Percentiles rank a stretch among this genome's conserved stretches.
These are phyloP conservation scores for Atethmia centrago DNA, from an alignment of 2,888 invertebrate genomes.

Conservation along the genomic window DNA sequence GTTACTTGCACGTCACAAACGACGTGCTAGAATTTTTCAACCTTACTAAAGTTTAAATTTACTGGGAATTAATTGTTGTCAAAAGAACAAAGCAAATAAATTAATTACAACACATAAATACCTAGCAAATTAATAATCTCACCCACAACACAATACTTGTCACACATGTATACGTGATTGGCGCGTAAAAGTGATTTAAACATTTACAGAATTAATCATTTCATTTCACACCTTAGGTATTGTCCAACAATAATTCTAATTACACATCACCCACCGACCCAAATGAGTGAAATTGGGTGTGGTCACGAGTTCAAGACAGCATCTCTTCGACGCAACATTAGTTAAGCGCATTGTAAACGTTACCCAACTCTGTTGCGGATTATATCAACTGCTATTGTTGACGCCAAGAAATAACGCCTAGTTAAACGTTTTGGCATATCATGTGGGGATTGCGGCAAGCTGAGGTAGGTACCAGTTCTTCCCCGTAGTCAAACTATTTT, in stretches of 20 bases:
- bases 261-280: conserved; percentile 41
- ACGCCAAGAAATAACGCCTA: conserved; percentile 32
- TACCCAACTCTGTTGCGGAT: conserved; percentile 56
- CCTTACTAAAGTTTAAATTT: no score
- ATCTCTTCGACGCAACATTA: conserved; percentile 30
- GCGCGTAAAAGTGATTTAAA: no score
- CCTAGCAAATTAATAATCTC: no score
- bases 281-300: conserved; percentile 63
- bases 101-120: no score
- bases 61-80: no score
- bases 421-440: conserved; percentile 63
- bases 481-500: no score
- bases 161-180: no score
- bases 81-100: no score
- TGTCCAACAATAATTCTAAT: conserved; percentile 31
- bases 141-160: no score
- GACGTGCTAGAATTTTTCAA: no score
- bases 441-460: conserved; percentile 44
- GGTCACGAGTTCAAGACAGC: conserved; percentile 33
- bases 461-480: conserved; percentile 6
- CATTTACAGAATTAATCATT: no score
- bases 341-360: conserved; percentile 49
- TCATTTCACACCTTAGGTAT: conserved; percentile 2
- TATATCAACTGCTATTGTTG: conserved; percentile 55
- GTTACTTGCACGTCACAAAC: no score